Evolutionary conservation across 1,140 invertebrate genomes (phyloP).

Genomic region (Polypedilum vanderplanki): DNA sequence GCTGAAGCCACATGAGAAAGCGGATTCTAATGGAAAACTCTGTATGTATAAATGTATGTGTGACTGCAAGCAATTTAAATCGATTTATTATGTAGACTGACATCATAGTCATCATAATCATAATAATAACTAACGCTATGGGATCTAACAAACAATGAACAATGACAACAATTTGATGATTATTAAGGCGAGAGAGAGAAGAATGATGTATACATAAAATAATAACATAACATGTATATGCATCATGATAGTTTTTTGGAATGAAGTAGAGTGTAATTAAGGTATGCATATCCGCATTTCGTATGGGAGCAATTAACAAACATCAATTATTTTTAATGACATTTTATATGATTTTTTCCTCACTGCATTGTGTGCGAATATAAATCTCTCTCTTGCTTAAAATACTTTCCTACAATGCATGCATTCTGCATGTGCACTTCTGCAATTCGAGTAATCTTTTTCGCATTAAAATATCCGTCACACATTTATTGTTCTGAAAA

Average conservation of each 20-base stretch:
- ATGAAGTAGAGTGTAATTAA: not conserved
- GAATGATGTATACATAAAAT: not conserved
- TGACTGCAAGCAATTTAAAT: too few species aligned
- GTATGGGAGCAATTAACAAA: conserved; percentile 24
- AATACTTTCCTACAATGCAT: too few species aligned
- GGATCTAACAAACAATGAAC: not conserved
- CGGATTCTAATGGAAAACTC: too few species aligned
- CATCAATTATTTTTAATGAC: conserved; percentile 28
- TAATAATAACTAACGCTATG: not conserved
- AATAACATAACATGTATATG: not conserved
- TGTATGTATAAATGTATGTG: too few species aligned
- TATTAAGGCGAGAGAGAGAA: not conserved
- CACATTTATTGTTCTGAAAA: too few species aligned
- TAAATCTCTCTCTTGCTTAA: too few species aligned
- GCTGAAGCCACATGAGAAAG: too few species aligned
- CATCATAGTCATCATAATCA: not conserved
- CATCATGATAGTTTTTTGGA: not conserved
- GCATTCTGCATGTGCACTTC: too few species aligned
- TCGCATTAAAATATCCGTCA: too few species aligned
- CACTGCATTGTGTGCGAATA: too few species aligned
- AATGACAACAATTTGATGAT: conserved; percentile 9
- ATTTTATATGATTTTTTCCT: not conserved
- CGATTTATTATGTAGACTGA: too few species aligned
- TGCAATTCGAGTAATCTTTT: too few species aligned
- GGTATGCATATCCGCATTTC: not conserved